phyloP scores from a whole-genome alignment of 2,797 vertebrate species.

The Aldrovandia affinis region DNA sequence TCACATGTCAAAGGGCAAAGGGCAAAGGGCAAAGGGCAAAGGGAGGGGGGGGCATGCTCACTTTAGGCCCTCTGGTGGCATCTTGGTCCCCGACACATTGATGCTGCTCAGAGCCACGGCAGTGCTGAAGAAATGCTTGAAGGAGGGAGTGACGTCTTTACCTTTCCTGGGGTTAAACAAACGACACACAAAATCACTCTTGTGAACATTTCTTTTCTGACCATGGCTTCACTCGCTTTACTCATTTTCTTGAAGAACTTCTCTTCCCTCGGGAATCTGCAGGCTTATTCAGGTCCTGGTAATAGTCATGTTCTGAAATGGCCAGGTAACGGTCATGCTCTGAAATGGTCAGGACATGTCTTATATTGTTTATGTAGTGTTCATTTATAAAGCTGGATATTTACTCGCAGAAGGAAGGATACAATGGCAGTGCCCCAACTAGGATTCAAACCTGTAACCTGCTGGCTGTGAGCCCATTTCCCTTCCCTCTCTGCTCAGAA shows the following conservation, averaged over 20 bases:
- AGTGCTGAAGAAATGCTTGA: conserved; percentile 97
- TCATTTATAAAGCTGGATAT: neutral
- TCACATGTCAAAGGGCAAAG: neutral
- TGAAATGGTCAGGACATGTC: too few relatives aligned
- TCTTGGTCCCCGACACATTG: conserved; percentile 94
- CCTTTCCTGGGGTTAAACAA: conserved; percentile 80
- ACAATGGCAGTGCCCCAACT: neutral
- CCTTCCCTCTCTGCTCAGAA: neutral
- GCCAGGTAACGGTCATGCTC: too few relatives aligned
- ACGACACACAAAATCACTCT: too few relatives aligned
- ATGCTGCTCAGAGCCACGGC: conserved; percentile 85
- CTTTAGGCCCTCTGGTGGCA: conserved; percentile 93
- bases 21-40: neutral
- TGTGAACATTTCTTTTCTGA: too few relatives aligned
- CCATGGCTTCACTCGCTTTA: neutral
- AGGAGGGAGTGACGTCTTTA: conserved; percentile 91
- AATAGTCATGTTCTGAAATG: too few relatives aligned
- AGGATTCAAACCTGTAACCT: neutral
- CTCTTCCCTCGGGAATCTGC: neutral
- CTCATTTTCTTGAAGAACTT: neutral
- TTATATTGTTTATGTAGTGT: neutral
- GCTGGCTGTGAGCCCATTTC: neutral
- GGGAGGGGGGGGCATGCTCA: conserved; percentile 74
- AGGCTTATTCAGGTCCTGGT: too few relatives aligned
- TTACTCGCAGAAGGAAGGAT: neutral